Evolutionary conservation across 2,888 invertebrate genomes (phyloP).

Genomic region (Leucophenga maculata): DNA sequence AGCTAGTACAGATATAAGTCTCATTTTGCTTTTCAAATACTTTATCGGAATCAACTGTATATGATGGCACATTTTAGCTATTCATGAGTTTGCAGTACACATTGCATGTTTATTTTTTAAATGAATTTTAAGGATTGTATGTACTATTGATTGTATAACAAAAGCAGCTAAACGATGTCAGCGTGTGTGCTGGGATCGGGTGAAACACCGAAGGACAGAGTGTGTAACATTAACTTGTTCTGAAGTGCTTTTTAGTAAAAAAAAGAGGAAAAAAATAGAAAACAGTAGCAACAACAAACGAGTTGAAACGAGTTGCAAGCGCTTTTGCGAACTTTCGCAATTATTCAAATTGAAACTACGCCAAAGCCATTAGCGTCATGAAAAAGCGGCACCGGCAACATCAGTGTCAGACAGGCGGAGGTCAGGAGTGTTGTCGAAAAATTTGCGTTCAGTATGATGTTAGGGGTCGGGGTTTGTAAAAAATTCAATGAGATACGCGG

Average conservation of each 20-base stretch:
- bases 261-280: background rate
- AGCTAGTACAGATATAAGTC: too few relatives aligned
- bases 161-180: constrained; percentile 16
- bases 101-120: background rate
- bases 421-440: constrained; percentile 1
- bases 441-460: background rate
- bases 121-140: constrained; percentile 12
- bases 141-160: constrained; percentile 14
- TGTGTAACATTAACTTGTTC: constrained; percentile 10
- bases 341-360: constrained; percentile 31
- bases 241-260: constrained; percentile 13
- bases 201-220: background rate
- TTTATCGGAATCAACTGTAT: too few relatives aligned
- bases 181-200: background rate
- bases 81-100: too few relatives aligned
- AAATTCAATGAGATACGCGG: background rate
- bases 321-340: constrained; percentile 30
- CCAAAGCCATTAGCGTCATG: constrained; percentile 52
- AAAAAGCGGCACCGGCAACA: constrained; percentile 62
- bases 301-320: constrained; percentile 24
- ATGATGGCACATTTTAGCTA: too few relatives aligned
- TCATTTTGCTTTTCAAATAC: too few relatives aligned
- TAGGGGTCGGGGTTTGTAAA: background rate
- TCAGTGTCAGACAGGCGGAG: constrained; percentile 28
- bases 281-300: constrained; percentile 9